Evolutionary conservation across 2,113 vertebrate genomes (phyloP).

Genomic region (Sinocyclocheilus rhinocerous): DNA sequence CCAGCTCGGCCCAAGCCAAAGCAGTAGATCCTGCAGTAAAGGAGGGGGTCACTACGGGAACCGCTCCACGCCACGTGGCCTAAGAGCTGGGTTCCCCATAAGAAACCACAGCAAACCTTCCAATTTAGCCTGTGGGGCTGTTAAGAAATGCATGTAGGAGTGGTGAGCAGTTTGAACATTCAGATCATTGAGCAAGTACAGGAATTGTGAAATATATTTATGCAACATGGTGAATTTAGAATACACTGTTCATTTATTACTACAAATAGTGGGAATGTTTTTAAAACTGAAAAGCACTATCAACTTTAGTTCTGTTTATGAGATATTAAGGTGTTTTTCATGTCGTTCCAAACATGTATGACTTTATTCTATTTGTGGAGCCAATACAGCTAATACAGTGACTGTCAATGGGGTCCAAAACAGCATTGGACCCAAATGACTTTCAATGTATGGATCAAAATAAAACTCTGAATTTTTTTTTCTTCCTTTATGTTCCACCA

Average conservation of each 20-base stretch:
- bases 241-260: slow-evolving; percentile 7
- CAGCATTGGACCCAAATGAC: neutral
- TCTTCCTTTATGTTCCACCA: neutral
- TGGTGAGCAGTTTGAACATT: slow-evolving; percentile 7
- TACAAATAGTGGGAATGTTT: neutral
- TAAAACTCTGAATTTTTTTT: too few species aligned
- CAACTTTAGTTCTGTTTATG: neutral
- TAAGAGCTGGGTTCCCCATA: slow-evolving; percentile 29
- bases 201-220: neutral
- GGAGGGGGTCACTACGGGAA: slow-evolving; percentile 24
- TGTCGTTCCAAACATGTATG: neutral
- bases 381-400: neutral
- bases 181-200: neutral
- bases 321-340: neutral
- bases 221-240: neutral
- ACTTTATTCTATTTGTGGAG: neutral
- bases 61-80: slow-evolving; percentile 27
- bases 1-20: slow-evolving; percentile 41
- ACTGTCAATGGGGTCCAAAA: too few species aligned
- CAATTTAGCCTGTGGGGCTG: neutral
- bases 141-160: slow-evolving; percentile 1
- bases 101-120: slow-evolving; percentile 40
- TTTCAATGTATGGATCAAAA: neutral
- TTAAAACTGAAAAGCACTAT: too few species aligned
- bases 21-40: slow-evolving; percentile 41